phyloP scores from a whole-genome alignment of 2,113 vertebrate genomes.

The Pelvicachromis taeniatus region DNA sequence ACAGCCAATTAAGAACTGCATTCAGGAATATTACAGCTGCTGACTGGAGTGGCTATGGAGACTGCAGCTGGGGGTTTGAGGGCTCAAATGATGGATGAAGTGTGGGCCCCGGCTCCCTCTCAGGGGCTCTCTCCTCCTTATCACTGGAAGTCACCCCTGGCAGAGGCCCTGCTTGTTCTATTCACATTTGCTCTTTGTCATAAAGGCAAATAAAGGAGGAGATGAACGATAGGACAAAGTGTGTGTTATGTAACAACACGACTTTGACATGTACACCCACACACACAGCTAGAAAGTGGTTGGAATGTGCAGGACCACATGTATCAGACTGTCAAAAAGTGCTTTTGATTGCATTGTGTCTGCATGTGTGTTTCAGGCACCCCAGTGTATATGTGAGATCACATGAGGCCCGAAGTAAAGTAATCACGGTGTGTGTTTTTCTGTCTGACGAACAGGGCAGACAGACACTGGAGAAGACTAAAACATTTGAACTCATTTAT shows the following conservation, averaged over 20 bases:
- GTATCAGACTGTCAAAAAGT: constrained; percentile 40
- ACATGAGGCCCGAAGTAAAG: background rate
- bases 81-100: constrained; percentile 37
- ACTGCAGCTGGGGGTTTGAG: background rate
- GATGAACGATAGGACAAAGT: background rate
- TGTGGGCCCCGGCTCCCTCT: background rate
- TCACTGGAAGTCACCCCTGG: constrained; percentile 37
- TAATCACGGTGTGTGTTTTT: background rate
- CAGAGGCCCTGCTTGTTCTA: constrained; percentile 37
- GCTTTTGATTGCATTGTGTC: constrained; percentile 14
- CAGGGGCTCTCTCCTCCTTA: constrained; percentile 14
- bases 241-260: background rate
- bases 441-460: background rate
- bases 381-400: background rate
- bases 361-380: constrained; percentile 14
- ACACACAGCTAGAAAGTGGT: background rate
- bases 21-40: background rate
- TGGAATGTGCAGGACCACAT: background rate
- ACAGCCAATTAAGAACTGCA: background rate
- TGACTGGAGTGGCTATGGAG: background rate
- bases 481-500: background rate
- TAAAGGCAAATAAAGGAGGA: background rate
- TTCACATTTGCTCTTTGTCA: constrained; percentile 48
- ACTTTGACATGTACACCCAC: constrained; percentile 7
- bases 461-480: background rate